Evolutionary conservation across 2,888 invertebrate species (phyloP).

Genomic region (Aethes cnicana): DNA sequence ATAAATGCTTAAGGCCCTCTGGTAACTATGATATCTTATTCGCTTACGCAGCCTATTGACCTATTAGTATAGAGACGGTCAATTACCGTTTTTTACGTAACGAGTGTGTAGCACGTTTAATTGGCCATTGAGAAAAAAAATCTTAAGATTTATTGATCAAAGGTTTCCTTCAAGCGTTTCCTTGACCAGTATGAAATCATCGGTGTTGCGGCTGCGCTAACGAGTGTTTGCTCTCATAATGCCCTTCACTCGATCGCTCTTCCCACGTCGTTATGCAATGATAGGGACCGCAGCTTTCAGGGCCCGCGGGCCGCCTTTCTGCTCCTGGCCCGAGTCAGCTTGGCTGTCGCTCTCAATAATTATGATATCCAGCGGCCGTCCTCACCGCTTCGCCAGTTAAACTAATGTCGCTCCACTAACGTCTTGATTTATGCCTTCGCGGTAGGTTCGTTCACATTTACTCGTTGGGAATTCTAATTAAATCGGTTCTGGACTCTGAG

Average conservation of each 20-base stretch:
- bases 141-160: slow-evolving; percentile 38
- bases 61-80: slow-evolving; percentile 23
- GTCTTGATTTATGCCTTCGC: slow-evolving; percentile 59
- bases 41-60: slow-evolving; percentile 26
- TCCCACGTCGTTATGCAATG: slow-evolving; percentile 62
- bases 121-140: slow-evolving; percentile 40
- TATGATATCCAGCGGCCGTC: slow-evolving; percentile 46
- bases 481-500: slow-evolving; percentile 43
- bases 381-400: slow-evolving; percentile 46
- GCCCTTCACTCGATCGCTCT: slow-evolving; percentile 61
- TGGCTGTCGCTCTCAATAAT: slow-evolving; percentile 45
- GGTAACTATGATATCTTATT: slow-evolving; percentile 27
- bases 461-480: slow-evolving; percentile 43
- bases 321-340: neutral
- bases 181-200: slow-evolving; percentile 77
- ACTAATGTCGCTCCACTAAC: slow-evolving; percentile 55
- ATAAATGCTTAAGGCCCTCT: slow-evolving; percentile 52
- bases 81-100: slow-evolving; percentile 30
- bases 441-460: slow-evolving; percentile 50
- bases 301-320: slow-evolving; percentile 40
- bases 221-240: slow-evolving; percentile 63
- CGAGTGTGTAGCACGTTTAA: slow-evolving; percentile 20
- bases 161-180: slow-evolving; percentile 59
- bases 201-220: slow-evolving; percentile 49
- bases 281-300: slow-evolving; percentile 52